Evolutionary conservation across 2,888 invertebrate species (phyloP).

Genomic region (Druceiella hillmani): DNA sequence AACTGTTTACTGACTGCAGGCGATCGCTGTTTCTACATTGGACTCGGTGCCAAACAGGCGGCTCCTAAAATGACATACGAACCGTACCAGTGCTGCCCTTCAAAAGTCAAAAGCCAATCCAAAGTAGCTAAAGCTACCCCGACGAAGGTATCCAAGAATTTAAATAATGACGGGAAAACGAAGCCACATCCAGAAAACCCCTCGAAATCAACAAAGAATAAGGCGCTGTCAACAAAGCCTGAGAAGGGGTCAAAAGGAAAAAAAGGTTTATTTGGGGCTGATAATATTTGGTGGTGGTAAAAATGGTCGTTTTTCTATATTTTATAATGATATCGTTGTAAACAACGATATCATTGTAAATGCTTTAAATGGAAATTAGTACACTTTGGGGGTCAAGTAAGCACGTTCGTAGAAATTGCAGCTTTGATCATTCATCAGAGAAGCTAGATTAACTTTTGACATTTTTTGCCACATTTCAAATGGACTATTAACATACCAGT

Average conservation of each 20-base stretch:
- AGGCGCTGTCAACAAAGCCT: slow-evolving; percentile 47
- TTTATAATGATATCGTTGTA: slow-evolving; percentile 32
- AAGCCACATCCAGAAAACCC: slow-evolving; percentile 33
- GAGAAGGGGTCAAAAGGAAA: slow-evolving; percentile 59
- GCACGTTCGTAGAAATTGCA: slow-evolving; percentile 34
- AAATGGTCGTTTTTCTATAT: slow-evolving; percentile 32
- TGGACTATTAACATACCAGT: too few relatives aligned
- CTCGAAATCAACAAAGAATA: slow-evolving; percentile 42
- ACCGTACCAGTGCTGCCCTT: slow-evolving; percentile 91
- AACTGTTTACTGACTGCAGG: slow-evolving; percentile 90
- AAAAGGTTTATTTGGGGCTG: slow-evolving; percentile 81
- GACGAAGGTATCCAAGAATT: slow-evolving; percentile 52
- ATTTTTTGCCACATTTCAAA: too few relatives aligned
- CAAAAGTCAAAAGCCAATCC: slow-evolving; percentile 71
- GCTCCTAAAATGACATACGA: slow-evolving; percentile 74
- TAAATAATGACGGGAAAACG: slow-evolving; percentile 42
- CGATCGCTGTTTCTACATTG: slow-evolving; percentile 96
- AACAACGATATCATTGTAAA: slow-evolving; percentile 33
- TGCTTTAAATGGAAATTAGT: slow-evolving; percentile 24
- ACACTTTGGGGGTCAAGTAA: slow-evolving; percentile 41
- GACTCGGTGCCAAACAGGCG: slow-evolving; percentile 81
- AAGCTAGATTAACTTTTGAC: too few relatives aligned
- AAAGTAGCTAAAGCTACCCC: slow-evolving; percentile 74
- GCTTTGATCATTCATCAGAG: slow-evolving; percentile 28
- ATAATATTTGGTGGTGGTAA: slow-evolving; percentile 82